These are phyloP conservation scores for Daboia siamensis DNA, from an alignment of 2,113 vertebrate genomes.

Conservation along the genomic window DNA sequence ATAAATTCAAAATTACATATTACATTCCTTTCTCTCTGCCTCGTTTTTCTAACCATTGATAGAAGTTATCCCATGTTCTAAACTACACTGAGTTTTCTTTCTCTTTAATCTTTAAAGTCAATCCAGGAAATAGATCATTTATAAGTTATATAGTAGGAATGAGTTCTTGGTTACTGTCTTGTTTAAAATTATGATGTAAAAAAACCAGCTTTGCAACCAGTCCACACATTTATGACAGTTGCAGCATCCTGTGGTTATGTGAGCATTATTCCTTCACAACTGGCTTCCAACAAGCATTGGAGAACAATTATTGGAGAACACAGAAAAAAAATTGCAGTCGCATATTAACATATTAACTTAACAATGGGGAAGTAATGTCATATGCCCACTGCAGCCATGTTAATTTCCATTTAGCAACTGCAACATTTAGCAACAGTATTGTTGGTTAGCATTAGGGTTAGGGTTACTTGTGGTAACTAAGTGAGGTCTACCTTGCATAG, in stretches of 20 bases:
- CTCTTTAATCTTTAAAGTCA: too few species aligned
- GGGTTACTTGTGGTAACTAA: background rate
- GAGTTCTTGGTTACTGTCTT: background rate
- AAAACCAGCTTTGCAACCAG: background rate
- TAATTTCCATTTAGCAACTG: background rate
- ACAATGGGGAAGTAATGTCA: background rate
- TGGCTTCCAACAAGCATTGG: background rate
- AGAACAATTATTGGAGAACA: background rate
- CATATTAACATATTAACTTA: too few species aligned
- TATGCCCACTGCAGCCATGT: background rate
- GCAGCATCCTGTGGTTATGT: background rate
- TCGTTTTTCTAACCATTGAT: too few species aligned
- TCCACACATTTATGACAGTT: background rate
- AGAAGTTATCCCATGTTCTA: too few species aligned
- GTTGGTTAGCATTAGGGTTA: background rate
- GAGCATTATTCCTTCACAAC: background rate
- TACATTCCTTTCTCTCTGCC: too few species aligned
- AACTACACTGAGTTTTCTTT: too few species aligned
- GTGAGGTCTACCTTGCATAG: background rate
- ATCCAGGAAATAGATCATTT: background rate
- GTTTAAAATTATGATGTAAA: background rate
- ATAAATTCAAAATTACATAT: too few species aligned
- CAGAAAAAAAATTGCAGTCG: background rate
- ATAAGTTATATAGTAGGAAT: background rate
- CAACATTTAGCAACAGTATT: background rate